Base-by-base conservation (phyloP, 1,140 invertebrate species). In the Lucilia cuprina region DNA sequence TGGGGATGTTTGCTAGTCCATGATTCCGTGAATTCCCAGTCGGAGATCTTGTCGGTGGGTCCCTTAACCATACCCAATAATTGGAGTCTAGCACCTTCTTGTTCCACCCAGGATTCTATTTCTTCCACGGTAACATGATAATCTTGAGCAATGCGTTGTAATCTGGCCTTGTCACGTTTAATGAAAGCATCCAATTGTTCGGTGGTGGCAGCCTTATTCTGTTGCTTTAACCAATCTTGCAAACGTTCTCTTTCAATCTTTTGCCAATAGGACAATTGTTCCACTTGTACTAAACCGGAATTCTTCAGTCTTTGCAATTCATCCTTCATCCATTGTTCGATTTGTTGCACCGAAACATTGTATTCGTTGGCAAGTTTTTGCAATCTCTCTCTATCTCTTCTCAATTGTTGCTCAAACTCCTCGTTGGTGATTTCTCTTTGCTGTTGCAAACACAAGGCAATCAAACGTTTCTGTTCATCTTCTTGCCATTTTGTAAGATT, bases 111-210 rank as follows among this genome's bases (percentile, higher is more conserved):
- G 30, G 86, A 85, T 50, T 90, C 88, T 1, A 90, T 88, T 83
- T 90, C 89, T 25, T 90, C 89, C 13, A 90, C 89, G 1, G 89
- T 90, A 25, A 89, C 65, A 70, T 90, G 89, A n/a, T 90, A 90
- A 25, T 90, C 87, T 14, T 78, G 83, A 12, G 88, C 89, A 35
- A 90, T 89, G 82, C 84, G 83, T 25, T 85, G 84, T 17, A 90
- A 75, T 1, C 89, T 87, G 1, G 85, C 83, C 49, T 89, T 89
- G 70, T 90, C 89, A 7, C 88, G 87, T 70, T 87, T 87, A 2
- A 90, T 82, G 83, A 89, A 89, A 10, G 87, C 85, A 9, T 89
- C 83, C 19, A 90, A 90, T 19, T 90, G 87, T 55, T 89, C 86
- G 25, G 89, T 87, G 21, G 85, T 89, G 21, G 87, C 84, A 0